These are phyloP conservation scores for Parauchenoglanis ngamensis DNA, from an alignment of 2,797 vertebrate species.

Conservation along the genomic window DNA sequence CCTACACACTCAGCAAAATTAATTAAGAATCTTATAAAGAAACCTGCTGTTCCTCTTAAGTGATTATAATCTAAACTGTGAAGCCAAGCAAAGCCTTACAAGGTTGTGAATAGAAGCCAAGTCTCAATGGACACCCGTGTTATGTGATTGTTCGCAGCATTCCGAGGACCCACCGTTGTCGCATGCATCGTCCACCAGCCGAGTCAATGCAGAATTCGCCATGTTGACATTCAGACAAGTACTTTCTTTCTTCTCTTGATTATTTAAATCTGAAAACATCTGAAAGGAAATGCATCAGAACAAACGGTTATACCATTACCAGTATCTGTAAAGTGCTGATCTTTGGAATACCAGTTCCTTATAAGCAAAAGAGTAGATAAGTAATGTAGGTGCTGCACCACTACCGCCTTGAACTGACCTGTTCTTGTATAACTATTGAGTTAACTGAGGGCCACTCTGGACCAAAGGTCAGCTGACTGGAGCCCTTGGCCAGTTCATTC, in stretches of 20 bases:
- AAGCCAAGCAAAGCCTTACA: background rate
- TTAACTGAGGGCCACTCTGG: background rate
- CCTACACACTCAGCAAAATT: no score
- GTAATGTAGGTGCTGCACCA: background rate
- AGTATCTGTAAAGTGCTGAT: background rate
- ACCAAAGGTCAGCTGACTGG: background rate
- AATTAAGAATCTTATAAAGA: no score
- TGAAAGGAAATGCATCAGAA: background rate
- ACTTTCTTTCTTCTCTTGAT: slow-evolving; percentile 14
- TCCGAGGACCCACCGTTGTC: slow-evolving; percentile 26
- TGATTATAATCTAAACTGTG: background rate
- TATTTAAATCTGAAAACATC: slow-evolving; percentile 31
- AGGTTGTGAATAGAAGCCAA: background rate
- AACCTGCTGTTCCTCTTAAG: no score
- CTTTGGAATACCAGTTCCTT: no score
- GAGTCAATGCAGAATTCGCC: background rate
- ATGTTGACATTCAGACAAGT: background rate
- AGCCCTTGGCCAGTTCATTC: background rate
- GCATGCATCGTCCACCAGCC: background rate
- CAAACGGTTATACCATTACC: background rate
- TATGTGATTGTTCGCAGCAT: background rate
- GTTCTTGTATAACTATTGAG: background rate
- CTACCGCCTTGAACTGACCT: background rate
- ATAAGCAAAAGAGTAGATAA: background rate
- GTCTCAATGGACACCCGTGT: background rate